Percentiles rank a stretch among this genome's conserved stretches.
Evolutionary conservation across 1,140 invertebrate species (phyloP).

Genomic region (Vanessa tameamea): DNA sequence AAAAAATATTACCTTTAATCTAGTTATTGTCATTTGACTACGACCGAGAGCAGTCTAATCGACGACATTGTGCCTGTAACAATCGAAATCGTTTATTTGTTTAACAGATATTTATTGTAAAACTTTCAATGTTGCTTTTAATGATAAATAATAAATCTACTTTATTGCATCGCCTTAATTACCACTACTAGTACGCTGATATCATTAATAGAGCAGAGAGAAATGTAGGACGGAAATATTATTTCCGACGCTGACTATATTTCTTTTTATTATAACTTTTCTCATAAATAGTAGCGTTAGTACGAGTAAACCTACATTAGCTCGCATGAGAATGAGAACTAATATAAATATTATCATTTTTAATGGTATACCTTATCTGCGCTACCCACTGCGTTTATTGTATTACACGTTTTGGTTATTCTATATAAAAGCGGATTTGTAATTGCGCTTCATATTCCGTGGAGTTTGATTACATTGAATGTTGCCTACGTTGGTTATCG

Average conservation of each 20-base stretch:
- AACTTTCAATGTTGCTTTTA: neutral
- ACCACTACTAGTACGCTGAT: neutral
- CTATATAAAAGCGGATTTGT: too few relatives aligned
- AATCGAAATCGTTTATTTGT: conserved; percentile 39
- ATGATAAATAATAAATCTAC: neutral
- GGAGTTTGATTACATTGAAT: too few relatives aligned
- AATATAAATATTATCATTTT: neutral
- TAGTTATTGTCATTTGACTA: conserved; percentile 78
- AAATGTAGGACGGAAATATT: conserved; percentile 24
- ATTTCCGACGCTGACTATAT: conserved; percentile 20
- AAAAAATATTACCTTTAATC: conserved; percentile 59
- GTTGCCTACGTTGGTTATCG: too few relatives aligned
- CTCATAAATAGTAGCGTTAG: conserved; percentile 6
- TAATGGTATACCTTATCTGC: too few relatives aligned
- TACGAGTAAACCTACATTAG: conserved; percentile 8
- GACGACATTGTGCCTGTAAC: conserved; percentile 74
- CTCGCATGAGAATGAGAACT: neutral
- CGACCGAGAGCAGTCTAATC: conserved; percentile 59
- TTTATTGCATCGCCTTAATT: neutral
- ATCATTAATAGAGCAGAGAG: conserved; percentile 11
- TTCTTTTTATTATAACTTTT: conserved; percentile 23
- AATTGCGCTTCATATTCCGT: too few relatives aligned
- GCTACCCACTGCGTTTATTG: too few relatives aligned
- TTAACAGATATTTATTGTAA: neutral
- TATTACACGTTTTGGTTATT: too few relatives aligned